Evolutionary conservation across 2,797 vertebrate genomes (phyloP).

Genomic region (Takifugu ocellatus): DNA sequence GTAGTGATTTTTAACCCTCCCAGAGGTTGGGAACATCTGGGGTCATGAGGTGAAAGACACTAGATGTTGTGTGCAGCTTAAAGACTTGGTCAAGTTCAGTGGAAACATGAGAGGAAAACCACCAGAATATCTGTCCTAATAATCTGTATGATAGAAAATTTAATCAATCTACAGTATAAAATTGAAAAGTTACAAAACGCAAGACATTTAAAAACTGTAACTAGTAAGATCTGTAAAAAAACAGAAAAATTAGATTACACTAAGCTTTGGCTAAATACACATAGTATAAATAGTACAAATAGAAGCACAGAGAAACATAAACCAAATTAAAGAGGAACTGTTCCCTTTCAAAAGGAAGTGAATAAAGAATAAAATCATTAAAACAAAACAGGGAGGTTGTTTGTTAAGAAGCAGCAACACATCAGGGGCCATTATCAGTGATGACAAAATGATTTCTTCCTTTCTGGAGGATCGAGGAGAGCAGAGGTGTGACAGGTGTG

Average conservation of each 20-base stretch:
- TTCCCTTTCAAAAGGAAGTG: not conserved
- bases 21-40: too few species aligned
- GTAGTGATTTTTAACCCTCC: too few species aligned
- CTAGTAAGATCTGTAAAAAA: not conserved
- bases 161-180: too few species aligned
- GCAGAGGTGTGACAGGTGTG: conserved; percentile 85
- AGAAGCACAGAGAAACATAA: not conserved
- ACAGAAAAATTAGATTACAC: not conserved
- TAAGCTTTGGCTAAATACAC: not conserved
- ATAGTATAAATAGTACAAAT: too few species aligned
- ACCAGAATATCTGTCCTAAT: not conserved
- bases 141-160: not conserved
- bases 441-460: conserved; percentile 91
- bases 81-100: too few species aligned
- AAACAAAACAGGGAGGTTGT: not conserved
- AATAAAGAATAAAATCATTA: not conserved
- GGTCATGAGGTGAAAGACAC: too few species aligned
- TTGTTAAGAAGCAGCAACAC: not conserved
- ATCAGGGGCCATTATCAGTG: conserved; percentile 75
- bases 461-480: conserved; percentile 88
- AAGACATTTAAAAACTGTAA: too few species aligned
- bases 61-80: too few species aligned
- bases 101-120: not conserved
- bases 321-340: not conserved
- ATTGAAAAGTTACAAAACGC: too few species aligned